Conservation (phyloP, 1,140 invertebrate genomes). For the Drosophila oshimai region DNA sequence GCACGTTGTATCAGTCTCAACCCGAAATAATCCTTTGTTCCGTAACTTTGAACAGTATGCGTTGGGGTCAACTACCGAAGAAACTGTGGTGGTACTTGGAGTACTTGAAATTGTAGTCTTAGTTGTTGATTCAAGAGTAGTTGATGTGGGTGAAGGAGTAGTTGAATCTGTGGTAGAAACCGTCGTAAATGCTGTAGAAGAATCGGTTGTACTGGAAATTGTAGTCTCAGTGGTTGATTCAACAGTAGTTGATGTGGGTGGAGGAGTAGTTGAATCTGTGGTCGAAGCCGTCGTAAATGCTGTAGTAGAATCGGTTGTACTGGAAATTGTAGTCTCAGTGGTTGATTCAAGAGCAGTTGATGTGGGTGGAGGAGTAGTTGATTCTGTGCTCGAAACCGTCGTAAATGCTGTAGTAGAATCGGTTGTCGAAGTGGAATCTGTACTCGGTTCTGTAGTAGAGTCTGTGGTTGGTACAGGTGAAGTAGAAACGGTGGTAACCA, state of each 20-base stretch:
- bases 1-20: conserved; percentile 50
- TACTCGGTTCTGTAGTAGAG: not conserved
- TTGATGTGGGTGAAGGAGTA: not conserved
- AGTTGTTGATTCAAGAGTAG: conserved; percentile 11
- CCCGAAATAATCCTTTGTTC: conserved; percentile 34
- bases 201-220: too few species aligned
- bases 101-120: too few species aligned
- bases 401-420: not conserved
- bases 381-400: not conserved
- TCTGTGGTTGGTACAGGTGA: not conserved
- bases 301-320: too few species aligned
- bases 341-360: conserved; percentile 6
- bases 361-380: not conserved
- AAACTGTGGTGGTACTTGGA: conserved; percentile 3
- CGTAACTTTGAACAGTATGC: conserved; percentile 33
- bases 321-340: too few species aligned
- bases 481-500: not conserved
- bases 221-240: conserved; percentile 21
- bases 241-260: not conserved
- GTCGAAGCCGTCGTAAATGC: too few species aligned
- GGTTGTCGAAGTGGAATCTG: not conserved
- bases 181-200: too few species aligned
- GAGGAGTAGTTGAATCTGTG: not conserved
- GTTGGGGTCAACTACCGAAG: conserved; percentile 15
- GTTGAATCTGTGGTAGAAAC: not conserved